Percentiles rank a stretch among this genome's conserved stretches.
phyloP scores from a whole-genome alignment of 2,797 vertebrate species.

The Aldrovandia affinis region DNA sequence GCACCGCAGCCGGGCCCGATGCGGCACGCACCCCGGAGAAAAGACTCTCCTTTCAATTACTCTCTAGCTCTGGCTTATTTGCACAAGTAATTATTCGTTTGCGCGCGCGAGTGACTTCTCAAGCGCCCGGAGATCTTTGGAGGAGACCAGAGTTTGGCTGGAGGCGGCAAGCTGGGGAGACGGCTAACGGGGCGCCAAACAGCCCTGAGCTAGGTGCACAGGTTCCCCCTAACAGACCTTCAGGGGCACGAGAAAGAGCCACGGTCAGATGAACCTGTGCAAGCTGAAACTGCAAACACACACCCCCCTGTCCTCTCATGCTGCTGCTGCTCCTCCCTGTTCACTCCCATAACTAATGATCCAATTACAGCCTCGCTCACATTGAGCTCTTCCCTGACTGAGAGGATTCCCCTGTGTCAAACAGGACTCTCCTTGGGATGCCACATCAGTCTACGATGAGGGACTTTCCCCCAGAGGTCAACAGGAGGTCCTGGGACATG shows the following conservation, averaged over 20 bases:
- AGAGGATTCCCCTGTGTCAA: background rate
- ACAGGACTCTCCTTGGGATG: background rate
- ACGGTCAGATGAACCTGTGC: background rate
- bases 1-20: background rate
- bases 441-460: background rate
- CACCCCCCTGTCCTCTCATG: too few relatives aligned
- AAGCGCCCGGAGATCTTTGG: background rate
- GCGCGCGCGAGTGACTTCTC: constrained; percentile 8
- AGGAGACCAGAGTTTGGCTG: constrained; percentile 36
- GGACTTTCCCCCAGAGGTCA: constrained; percentile 9
- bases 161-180: constrained; percentile 25
- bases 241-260: background rate
- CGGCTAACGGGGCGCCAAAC: constrained; percentile 12
- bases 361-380: background rate
- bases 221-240: background rate
- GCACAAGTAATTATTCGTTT: constrained; percentile 30
- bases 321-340: background rate
- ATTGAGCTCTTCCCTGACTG: background rate
- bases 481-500: background rate
- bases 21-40: background rate
- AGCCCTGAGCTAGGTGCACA: background rate
- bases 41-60: constrained; percentile 27
- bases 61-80: constrained; percentile 27
- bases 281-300: background rate
- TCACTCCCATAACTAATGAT: background rate